A percentile compares a stretch with the other conserved stretches of the same genome.
These are phyloP conservation scores for Gonioctena quinquepunctata DNA, from an alignment of 1,140 invertebrate genomes.

Conservation along the genomic window DNA sequence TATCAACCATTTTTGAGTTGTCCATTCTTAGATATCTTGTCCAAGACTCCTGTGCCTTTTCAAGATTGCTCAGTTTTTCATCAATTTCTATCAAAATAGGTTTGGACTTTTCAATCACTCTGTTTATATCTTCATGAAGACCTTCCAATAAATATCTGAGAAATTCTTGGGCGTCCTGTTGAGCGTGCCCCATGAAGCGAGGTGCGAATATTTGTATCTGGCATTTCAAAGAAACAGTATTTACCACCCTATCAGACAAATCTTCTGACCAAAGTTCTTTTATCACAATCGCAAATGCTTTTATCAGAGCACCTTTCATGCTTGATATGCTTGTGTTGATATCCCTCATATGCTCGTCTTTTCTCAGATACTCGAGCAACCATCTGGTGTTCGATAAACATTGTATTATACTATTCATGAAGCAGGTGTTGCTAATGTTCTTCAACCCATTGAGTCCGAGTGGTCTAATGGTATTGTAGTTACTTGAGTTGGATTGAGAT, in stretches of 20 bases:
- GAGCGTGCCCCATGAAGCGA: conserved; percentile 74
- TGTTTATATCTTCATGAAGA: conserved; percentile 92
- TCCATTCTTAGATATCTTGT: conserved; percentile 83
- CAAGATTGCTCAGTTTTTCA: too few relatives aligned
- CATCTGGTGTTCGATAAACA: too few relatives aligned
- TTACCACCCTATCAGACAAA: conserved; percentile 70
- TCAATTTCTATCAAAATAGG: too few relatives aligned
- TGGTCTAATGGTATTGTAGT: too few relatives aligned
- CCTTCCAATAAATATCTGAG: conserved; percentile 90
- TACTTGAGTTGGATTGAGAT: too few relatives aligned
- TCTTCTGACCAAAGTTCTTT: conserved; percentile 89
- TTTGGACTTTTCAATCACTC: conserved; percentile 73
- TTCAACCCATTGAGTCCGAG: too few relatives aligned
- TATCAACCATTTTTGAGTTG: conserved; percentile 87
- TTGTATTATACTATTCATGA: too few relatives aligned
- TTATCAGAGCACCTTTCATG: too few relatives aligned
- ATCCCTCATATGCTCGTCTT: too few relatives aligned
- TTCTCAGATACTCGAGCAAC: too few relatives aligned
- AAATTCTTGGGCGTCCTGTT: conserved; percentile 79
- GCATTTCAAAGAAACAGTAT: conserved; percentile 77
- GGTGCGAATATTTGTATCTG: conserved; percentile 88
- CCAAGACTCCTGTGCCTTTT: conserved; percentile 88
- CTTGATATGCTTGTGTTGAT: too few relatives aligned
- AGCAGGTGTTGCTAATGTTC: too few relatives aligned
- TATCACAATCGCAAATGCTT: conserved; percentile 86